A percentile compares a stretch with the other conserved stretches of the same genome.
These are phyloP conservation scores for Thereva nobilitata DNA, from an alignment of 2,888 invertebrate species.

Conservation along the genomic window DNA sequence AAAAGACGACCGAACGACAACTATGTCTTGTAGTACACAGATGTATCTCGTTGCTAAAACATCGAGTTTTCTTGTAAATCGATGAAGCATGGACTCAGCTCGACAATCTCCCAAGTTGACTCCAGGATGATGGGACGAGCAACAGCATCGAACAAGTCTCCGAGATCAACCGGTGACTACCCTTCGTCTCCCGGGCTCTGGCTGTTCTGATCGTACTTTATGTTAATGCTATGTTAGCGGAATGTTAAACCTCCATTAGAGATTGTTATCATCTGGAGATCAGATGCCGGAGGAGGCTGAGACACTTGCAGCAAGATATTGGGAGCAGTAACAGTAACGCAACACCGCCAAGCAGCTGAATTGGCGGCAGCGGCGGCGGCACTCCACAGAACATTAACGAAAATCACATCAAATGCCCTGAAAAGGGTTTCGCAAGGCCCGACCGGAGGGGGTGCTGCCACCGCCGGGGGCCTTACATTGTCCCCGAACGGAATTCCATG, in stretches of 20 bases:
- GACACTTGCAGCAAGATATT: conserved; percentile 24
- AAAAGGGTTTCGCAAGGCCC: conserved; percentile 21
- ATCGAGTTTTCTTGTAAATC: conserved; percentile 39
- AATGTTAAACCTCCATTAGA: conserved; percentile 38
- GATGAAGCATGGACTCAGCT: conserved; percentile 37
- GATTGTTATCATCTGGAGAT: conserved; percentile 36
- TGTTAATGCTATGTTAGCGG: conserved; percentile 27
- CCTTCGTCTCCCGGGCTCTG: conserved; percentile 2
- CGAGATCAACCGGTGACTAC: conserved; percentile 10
- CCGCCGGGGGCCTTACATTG: conserved; percentile 3
- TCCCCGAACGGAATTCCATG: conserved; percentile 20
- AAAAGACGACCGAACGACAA: conserved; percentile 26
- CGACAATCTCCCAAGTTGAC: conserved; percentile 23
- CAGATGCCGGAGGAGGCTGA: conserved; percentile 32
- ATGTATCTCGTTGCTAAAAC: conserved; percentile 34
- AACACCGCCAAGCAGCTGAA: conserved; percentile 1
- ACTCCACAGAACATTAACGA: conserved; percentile 6
- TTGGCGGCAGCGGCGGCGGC: not conserved
- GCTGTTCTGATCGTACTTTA: conserved; percentile 29
- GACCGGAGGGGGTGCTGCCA: too few species aligned
- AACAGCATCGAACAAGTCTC: conserved; percentile 30
- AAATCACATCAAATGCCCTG: conserved; percentile 25
- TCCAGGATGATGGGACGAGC: conserved; percentile 28
- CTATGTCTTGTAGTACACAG: conserved; percentile 24
- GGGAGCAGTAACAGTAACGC: conserved; percentile 29